These are phyloP conservation scores for Gymnopithys bicolor DNA, from an alignment of 2,797 vertebrate genomes.

Conservation along the genomic window DNA sequence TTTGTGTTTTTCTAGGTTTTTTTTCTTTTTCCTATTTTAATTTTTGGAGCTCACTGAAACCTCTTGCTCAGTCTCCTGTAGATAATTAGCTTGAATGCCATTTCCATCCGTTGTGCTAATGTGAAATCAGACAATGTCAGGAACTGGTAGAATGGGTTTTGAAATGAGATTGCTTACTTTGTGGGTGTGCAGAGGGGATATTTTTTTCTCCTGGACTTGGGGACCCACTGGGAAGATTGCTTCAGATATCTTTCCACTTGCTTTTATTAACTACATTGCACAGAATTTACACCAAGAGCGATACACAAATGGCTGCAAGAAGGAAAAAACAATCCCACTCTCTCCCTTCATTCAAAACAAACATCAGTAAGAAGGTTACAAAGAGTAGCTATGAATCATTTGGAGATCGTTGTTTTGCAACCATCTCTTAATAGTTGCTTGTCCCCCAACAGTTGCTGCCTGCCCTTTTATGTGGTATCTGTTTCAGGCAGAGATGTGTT, in stretches of 20 bases:
- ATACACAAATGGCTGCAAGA: not conserved
- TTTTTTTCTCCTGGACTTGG: not conserved
- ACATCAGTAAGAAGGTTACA: not conserved
- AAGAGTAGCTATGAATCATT: constrained; percentile 37
- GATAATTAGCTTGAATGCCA: constrained; percentile 63
- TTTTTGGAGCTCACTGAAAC: constrained; percentile 63
- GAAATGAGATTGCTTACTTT: constrained; percentile 63
- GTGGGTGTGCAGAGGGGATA: constrained; percentile 9
- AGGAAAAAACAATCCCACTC: accelerated
- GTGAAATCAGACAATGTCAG: constrained; percentile 65
- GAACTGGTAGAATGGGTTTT: constrained; percentile 54
- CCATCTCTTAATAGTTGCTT: constrained; percentile 10
- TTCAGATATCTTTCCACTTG: not conserved
- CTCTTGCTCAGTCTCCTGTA: constrained; percentile 51
- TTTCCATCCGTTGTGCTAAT: constrained; percentile 67
- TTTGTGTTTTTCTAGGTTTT: not conserved
- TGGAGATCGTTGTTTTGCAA: constrained; percentile 26
- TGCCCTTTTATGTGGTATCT: constrained; percentile 5
- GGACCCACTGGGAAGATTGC: not conserved
- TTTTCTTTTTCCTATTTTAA: constrained; percentile 7
- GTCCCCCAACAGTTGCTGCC: not conserved
- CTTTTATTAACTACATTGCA: not conserved
- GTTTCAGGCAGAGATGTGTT: constrained; percentile 28
- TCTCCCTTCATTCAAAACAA: not conserved
- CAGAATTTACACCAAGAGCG: not conserved